Evolutionary conservation across 23 tunicate genomes (phyloP).

Genomic region (Halocynthia roretzi): DNA sequence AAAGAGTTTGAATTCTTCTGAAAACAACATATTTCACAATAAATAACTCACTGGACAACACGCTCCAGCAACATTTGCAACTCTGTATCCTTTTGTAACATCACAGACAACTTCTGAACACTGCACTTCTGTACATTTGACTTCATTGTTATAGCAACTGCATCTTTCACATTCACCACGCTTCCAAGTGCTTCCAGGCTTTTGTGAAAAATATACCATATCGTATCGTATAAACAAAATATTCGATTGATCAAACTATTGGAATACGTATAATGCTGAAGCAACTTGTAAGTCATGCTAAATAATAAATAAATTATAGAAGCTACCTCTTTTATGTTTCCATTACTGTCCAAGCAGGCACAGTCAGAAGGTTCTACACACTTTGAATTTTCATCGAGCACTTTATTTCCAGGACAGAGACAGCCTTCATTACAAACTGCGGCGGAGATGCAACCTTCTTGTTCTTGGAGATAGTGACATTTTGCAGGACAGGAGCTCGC

Average conservation of each 20-base stretch:
- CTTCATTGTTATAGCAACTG: constrained; percentile 76
- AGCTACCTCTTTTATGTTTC: constrained; percentile 40
- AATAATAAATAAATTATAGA: background rate
- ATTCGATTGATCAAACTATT: too few relatives aligned
- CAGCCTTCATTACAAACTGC: constrained; percentile 58
- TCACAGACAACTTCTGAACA: constrained; percentile 44
- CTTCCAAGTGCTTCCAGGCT: constrained; percentile 64
- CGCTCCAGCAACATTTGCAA: constrained; percentile 43
- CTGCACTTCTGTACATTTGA: constrained; percentile 27
- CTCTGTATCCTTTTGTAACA: constrained; percentile 27
- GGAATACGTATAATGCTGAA: too few relatives aligned
- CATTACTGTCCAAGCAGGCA: constrained; percentile 52
- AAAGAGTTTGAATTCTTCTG: too few relatives aligned
- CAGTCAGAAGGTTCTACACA: constrained; percentile 88
- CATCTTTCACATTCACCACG: constrained; percentile 57
- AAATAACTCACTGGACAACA: constrained; percentile 56
- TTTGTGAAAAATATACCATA: constrained; percentile 17
- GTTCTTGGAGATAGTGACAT: constrained; percentile 41
- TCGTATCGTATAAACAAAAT: too few relatives aligned
- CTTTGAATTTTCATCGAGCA: constrained; percentile 47
- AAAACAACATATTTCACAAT: too few relatives aligned
- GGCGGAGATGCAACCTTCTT: constrained; percentile 17
- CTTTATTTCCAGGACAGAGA: constrained; percentile 66
- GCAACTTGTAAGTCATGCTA: too few relatives aligned
- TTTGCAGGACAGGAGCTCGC: constrained; percentile 33